A percentile compares a stretch with the other conserved stretches of the same genome.
Evolutionary conservation across 2,888 invertebrate species (phyloP).

Genomic region (Chrysotoxum bicinctum): DNA sequence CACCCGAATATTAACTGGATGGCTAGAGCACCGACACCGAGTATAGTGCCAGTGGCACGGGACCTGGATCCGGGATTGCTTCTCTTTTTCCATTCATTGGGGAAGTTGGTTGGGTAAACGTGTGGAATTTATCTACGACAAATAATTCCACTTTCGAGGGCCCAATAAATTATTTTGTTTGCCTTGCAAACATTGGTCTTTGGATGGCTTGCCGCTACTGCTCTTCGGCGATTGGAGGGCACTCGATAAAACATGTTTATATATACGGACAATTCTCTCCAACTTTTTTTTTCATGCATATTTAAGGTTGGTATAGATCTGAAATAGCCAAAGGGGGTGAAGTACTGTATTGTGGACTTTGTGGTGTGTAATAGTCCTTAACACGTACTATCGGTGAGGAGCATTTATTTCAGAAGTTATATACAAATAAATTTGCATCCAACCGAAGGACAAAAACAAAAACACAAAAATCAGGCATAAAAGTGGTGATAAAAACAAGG

Average conservation of each 20-base stretch:
- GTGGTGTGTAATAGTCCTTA: constrained; percentile 49
- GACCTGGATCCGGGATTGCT: constrained; percentile 13
- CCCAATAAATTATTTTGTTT: constrained; percentile 71
- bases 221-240: constrained; percentile 42
- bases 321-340: background rate
- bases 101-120: constrained; percentile 24
- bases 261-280: constrained; percentile 25
- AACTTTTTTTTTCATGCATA: background rate
- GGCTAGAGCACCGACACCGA: background rate
- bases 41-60: background rate
- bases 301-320: background rate
- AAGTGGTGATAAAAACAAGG: constrained; percentile 36
- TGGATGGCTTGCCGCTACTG: constrained; percentile 52
- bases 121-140: constrained; percentile 68
- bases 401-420: constrained; percentile 63
- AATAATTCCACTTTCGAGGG: constrained; percentile 69
- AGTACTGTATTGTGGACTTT: constrained; percentile 23
- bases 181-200: constrained; percentile 47
- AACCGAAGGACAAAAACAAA: constrained; percentile 3
- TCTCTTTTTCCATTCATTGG: constrained; percentile 40
- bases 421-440: constrained; percentile 64
- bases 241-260: constrained; percentile 44
- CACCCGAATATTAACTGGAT: constrained; percentile 48
- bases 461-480: constrained; percentile 7
- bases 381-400: constrained; percentile 48